These are phyloP conservation scores for Lytechinus pictus DNA, from an alignment of 35 echinoderm and acorn worm genomes.

Conservation along the genomic window DNA sequence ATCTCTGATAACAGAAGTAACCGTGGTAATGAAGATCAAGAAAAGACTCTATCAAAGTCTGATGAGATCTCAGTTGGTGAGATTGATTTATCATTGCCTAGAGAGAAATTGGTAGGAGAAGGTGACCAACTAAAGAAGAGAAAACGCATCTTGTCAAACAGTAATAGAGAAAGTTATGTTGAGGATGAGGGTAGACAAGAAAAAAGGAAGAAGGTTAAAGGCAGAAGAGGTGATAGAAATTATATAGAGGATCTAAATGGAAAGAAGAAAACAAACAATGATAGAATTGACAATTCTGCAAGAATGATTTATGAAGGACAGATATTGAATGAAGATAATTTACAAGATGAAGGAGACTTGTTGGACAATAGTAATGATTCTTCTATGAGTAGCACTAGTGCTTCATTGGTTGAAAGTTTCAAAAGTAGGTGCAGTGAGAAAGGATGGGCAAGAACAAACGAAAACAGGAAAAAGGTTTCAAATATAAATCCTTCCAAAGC, in stretches of 20 bases:
- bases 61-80: background rate
- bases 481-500: background rate
- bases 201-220: background rate
- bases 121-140: background rate
- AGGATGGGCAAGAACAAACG: background rate
- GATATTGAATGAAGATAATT: background rate
- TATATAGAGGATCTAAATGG: background rate
- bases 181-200: background rate
- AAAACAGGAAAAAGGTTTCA: background rate
- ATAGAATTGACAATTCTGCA: background rate
- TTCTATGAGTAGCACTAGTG: background rate
- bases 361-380: background rate
- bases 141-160: background rate
- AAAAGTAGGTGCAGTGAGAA: background rate
- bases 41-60: background rate
- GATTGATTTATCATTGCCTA: background rate
- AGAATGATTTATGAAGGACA: background rate
- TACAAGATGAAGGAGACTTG: background rate
- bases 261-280: background rate
- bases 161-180: background rate
- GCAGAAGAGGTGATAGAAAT: background rate
- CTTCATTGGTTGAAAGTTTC: constrained; percentile 8
- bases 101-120: background rate
- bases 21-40: background rate
- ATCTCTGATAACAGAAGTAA: background rate